A percentile compares a stretch with the other conserved stretches of the same genome.
phyloP scores from a whole-genome alignment of 2,797 vertebrate species.

The Paguma larvata region DNA sequence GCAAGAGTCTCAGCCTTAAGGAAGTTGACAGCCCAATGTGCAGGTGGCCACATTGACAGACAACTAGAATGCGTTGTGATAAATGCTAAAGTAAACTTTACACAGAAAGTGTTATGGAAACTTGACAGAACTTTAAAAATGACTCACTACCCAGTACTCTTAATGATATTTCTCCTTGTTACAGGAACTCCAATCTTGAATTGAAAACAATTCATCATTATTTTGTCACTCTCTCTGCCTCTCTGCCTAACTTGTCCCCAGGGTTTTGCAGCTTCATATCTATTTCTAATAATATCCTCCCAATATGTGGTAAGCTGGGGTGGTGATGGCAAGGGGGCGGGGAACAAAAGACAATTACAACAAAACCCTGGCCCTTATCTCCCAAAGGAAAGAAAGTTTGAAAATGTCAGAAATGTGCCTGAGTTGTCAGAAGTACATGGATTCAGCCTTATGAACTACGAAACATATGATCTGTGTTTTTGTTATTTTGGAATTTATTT shows the following conservation, averaged over 20 bases:
- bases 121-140: slow-evolving; percentile 1
- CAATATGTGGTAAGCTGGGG: background rate
- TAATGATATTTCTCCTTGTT: slow-evolving; percentile 37
- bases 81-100: slow-evolving; percentile 35
- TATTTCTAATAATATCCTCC: slow-evolving; percentile 34
- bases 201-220: slow-evolving; percentile 16
- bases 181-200: background rate
- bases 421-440: background rate
- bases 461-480: background rate
- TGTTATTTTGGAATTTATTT: background rate
- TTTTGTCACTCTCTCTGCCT: background rate
- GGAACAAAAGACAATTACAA: background rate
- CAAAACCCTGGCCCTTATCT: background rate
- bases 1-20: background rate
- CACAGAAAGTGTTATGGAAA: slow-evolving; percentile 1
- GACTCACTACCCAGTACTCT: background rate
- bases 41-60: background rate
- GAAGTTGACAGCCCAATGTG: background rate
- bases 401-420: background rate
- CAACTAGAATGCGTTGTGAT: background rate
- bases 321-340: background rate
- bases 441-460: background rate
- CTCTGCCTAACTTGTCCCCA: background rate
- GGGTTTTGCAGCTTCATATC: background rate
- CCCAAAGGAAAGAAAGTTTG: slow-evolving; percentile 17